A percentile compares a stretch with the other conserved stretches of the same genome.
Conservation (phyloP, 2,797 vertebrate species). For the Dromococcyx pavoninus region DNA sequence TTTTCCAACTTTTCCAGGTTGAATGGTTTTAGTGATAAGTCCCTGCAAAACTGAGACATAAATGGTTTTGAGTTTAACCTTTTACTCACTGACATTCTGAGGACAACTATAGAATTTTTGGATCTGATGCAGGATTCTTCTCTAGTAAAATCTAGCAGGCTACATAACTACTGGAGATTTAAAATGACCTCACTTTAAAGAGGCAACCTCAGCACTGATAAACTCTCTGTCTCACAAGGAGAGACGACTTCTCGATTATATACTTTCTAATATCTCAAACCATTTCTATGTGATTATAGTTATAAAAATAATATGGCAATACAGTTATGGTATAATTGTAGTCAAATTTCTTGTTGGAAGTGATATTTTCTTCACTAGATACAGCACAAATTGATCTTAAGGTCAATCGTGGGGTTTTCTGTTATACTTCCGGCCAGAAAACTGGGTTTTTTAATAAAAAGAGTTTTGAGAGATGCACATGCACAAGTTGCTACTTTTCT, state of each 20-base stretch:
- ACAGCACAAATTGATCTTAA: background rate
- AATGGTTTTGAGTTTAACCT: background rate
- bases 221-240: background rate
- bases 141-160: background rate
- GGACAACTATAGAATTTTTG: background rate
- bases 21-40: background rate
- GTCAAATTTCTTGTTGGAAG: background rate
- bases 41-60: background rate
- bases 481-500: background rate
- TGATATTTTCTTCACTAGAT: background rate
- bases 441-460: background rate
- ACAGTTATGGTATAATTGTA: background rate
- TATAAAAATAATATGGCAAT: background rate
- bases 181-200: background rate
- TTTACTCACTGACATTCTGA: background rate
- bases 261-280: background rate
- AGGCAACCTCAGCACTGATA: background rate
- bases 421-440: background rate
- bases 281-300: background rate
- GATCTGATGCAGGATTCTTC: background rate
- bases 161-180: background rate
- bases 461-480: background rate
- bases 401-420: accelerated
- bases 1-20: background rate
- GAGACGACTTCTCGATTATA: background rate